These are phyloP conservation scores for Bursaphelenchus mucronatus DNA, from an alignment of 1,140 invertebrate species.

Conservation along the genomic window DNA sequence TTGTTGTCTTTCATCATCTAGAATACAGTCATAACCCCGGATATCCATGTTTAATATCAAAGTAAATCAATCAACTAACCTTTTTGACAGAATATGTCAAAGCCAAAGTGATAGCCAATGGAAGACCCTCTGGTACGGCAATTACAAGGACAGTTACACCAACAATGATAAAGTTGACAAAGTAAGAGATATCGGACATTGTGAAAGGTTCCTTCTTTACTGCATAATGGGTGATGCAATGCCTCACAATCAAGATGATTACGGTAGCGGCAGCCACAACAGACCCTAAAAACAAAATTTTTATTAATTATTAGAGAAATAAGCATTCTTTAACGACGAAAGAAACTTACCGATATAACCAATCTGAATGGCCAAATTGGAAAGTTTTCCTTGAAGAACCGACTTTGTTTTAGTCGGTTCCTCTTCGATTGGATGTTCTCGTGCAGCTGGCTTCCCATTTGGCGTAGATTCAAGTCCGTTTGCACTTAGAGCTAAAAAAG, in stretches of 20 bases:
- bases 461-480: constrained; percentile 7
- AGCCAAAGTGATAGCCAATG: constrained; percentile 59
- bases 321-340: neutral
- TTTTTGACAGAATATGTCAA: constrained; percentile 62
- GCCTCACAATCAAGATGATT: constrained; percentile 52
- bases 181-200: constrained; percentile 43
- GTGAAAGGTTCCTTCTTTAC: constrained; percentile 47
- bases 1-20: constrained; percentile 53
- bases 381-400: constrained; percentile 58
- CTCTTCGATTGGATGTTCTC: constrained; percentile 24
- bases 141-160: constrained; percentile 61
- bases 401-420: constrained; percentile 48
- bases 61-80: constrained; percentile 29
- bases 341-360: constrained; percentile 56
- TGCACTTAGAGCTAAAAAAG: constrained; percentile 5
- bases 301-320: neutral
- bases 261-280: constrained; percentile 48
- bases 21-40: constrained; percentile 65
- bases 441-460: constrained; percentile 11
- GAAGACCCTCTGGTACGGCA: constrained; percentile 60
- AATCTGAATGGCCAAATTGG: constrained; percentile 61
- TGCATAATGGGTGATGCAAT: constrained; percentile 43
- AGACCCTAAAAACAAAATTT: constrained; percentile 37
- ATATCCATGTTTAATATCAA: constrained; percentile 45
- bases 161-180: constrained; percentile 60